Conservation (phyloP, 2,797 vertebrate genomes). For the Thamnophis elegans region DNA sequence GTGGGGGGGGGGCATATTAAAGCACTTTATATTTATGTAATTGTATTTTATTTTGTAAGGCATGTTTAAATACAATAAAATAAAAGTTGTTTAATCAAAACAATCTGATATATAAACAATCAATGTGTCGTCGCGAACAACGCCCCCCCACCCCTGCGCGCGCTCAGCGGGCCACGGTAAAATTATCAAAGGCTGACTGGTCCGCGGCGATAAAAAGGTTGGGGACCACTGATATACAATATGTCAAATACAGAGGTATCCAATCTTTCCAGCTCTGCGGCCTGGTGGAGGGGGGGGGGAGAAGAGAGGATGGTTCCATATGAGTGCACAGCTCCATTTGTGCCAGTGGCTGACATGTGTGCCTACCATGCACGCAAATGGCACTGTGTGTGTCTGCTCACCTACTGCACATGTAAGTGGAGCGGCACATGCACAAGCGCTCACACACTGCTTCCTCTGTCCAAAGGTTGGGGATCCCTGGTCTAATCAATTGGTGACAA, state of each 20-base stretch:
- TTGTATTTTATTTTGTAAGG: too few species aligned
- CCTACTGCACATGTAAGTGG: neutral
- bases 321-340: neutral
- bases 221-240: too few species aligned
- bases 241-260: neutral
- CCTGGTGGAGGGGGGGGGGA: neutral
- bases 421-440: fast-evolving
- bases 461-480: neutral
- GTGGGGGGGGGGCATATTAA: too few species aligned
- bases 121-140: too few species aligned
- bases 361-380: neutral
- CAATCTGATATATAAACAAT: too few species aligned
- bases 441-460: neutral
- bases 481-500: neutral
- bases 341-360: neutral
- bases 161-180: too few species aligned
- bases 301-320: neutral
- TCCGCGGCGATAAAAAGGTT: too few species aligned
- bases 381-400: neutral
- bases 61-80: too few species aligned
- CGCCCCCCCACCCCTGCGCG: too few species aligned
- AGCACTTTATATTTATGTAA: too few species aligned
- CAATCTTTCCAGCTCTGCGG: neutral
- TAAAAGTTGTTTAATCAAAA: too few species aligned
- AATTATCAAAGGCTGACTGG: too few species aligned